Conservation (phyloP, 2,888 invertebrate species). For the Pachydiplax longipennis region DNA sequence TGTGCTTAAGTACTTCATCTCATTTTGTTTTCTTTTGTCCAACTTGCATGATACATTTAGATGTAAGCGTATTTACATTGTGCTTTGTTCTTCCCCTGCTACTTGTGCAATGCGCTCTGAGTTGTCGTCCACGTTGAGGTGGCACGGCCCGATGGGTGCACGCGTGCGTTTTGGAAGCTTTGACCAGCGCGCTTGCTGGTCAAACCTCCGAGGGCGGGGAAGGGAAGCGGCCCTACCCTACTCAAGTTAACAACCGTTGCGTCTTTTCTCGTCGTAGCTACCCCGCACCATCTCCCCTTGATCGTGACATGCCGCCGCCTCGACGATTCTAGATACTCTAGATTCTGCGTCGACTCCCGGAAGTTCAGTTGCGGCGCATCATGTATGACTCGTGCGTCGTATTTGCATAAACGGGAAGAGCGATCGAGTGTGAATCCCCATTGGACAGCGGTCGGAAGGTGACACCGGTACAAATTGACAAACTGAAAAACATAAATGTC, state of each 20-base stretch:
- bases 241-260: conserved; percentile 42
- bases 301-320: conserved; percentile 46
- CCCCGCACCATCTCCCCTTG: conserved; percentile 47
- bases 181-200: conserved; percentile 41
- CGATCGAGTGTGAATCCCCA: conserved; percentile 42
- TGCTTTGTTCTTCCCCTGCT: conserved; percentile 28
- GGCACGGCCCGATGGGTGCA: conserved; percentile 34
- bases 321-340: conserved; percentile 46
- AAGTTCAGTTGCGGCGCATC: conserved; percentile 45
- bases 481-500: conserved; percentile 23
- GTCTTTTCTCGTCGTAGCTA: conserved; percentile 46
- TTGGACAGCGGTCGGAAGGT: conserved; percentile 41
- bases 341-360: conserved; percentile 44
- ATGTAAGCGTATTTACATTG: background rate
- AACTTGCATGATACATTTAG: background rate
- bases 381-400: conserved; percentile 43
- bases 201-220: conserved; percentile 38
- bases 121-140: conserved; percentile 26
- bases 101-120: conserved; percentile 36
- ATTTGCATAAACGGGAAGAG: conserved; percentile 44
- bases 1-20: background rate
- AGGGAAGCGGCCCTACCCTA: conserved; percentile 7
- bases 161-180: conserved; percentile 14
- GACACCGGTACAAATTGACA: conserved; percentile 42
- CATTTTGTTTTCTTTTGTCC: background rate